Evolutionary conservation across 2,888 invertebrate species (phyloP).

Genomic region (Empis livida): DNA sequence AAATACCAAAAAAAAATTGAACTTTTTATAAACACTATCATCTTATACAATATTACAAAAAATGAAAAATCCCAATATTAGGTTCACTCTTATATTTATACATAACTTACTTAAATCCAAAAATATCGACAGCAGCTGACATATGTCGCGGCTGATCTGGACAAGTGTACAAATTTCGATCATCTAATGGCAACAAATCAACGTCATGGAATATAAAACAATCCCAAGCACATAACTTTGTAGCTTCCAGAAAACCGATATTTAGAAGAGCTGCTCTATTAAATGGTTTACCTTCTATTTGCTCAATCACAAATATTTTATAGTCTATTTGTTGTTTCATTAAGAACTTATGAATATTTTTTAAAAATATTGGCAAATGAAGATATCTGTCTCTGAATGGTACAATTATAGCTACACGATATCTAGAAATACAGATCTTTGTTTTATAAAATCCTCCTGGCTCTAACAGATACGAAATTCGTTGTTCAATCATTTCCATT

Average conservation of each 20-base stretch:
- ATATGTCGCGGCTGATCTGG: constrained; percentile 84
- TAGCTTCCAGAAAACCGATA: constrained; percentile 84
- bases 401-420: constrained; percentile 82
- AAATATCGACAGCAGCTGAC: constrained; percentile 81
- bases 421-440: constrained; percentile 50
- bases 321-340: constrained; percentile 89
- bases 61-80: too few species aligned
- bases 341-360: constrained; percentile 87
- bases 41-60: too few species aligned
- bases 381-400: constrained; percentile 79
- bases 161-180: constrained; percentile 83
- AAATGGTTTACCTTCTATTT: constrained; percentile 53
- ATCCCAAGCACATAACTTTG: constrained; percentile 58
- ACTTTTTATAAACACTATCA: too few species aligned
- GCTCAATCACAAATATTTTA: constrained; percentile 86
- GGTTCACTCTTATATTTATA: too few species aligned
- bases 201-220: constrained; percentile 97
- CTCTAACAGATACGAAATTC: constrained; percentile 49
- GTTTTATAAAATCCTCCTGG: constrained; percentile 80
- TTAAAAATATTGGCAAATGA: constrained; percentile 76
- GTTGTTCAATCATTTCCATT: constrained; percentile 51
- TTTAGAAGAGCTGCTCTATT: constrained; percentile 96
- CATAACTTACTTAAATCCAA: constrained; percentile 55
- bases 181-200: constrained; percentile 85
- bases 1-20: too few species aligned